A percentile compares a stretch with the other conserved stretches of the same genome.
These are phyloP conservation scores for Thymelicus lineola DNA, from an alignment of 2,888 invertebrate genomes.

Conservation along the genomic window DNA sequence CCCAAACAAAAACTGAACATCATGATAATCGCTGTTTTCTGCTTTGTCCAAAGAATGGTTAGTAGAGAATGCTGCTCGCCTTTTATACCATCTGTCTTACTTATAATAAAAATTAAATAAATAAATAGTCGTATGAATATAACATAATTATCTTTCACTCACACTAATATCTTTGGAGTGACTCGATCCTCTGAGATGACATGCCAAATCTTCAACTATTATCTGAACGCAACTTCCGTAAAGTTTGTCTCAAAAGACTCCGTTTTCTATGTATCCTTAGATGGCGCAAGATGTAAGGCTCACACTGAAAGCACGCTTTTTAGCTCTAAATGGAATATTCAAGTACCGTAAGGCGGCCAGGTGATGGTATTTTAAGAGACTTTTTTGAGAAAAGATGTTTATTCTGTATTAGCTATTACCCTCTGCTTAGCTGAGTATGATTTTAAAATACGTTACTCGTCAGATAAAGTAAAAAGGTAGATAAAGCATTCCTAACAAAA, in stretches of 20 bases:
- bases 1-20: too few relatives aligned
- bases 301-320: constrained; percentile 5
- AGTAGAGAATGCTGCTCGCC: too few relatives aligned
- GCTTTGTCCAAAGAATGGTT: too few relatives aligned
- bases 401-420: not conserved
- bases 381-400: not conserved
- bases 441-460: not conserved
- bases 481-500: too few relatives aligned
- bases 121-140: too few relatives aligned
- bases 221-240: constrained; percentile 2
- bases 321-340: constrained; percentile 15
- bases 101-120: too few relatives aligned
- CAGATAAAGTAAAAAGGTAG: too few relatives aligned
- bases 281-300: constrained; percentile 5
- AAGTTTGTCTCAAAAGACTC: constrained; percentile 10
- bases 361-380: not conserved
- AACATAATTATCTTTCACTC: not conserved
- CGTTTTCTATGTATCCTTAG: constrained; percentile 9
- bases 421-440: not conserved
- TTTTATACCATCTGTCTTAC: too few relatives aligned
- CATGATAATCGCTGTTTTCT: too few relatives aligned
- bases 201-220: not conserved
- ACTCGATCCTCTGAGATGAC: not conserved
- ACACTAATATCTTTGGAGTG: not conserved
- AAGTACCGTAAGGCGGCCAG: not conserved